Base-by-base conservation (phyloP, 2,888 invertebrate genomes). In the Amiota minor region DNA sequence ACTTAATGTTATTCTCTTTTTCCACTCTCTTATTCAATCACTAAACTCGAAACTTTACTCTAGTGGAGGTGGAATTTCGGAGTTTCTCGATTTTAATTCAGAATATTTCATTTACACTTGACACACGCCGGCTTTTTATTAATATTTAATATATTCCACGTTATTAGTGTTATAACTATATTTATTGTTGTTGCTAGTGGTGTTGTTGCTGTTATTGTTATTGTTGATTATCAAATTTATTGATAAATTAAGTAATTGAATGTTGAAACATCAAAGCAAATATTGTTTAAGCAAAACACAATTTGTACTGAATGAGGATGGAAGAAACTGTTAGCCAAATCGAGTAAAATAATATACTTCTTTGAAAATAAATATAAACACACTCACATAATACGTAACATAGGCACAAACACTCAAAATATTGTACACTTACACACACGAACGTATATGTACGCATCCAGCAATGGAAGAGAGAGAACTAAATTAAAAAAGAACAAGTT, bases 211-310 rank as follows among this genome's bases (percentile, higher is more conserved):
- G 23, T 23, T 2, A 23, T 55, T n/a, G 18, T 16, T 16, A 55
- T 55, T 55, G 56, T 56, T 56, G 16, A n/a, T 56, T 56, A 16
- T 56, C 10, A 10, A 55, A 59, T 20, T 59, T 56, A 20, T 56
- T 56, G 56, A 56, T 56, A 56, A 56, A 11, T 23, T 23, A 23
- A 23, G 23, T 23, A 23, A 23, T 23, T 23, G 23, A 2, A 23
- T 23, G 9, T 16, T n/a, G 12, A 14, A 50, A 50, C 50, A 50
- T 50, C 4, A 2, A 50, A n/a, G 47, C 50, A 67, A 49, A 67
- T 50, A 50, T 67, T 14, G 67, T 67, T 67, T 49, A 67, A 50
- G 50, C 50, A 67, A 67, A 67, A 67, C 67, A 9, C 67, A 68
- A 68, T 53, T 12, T 53, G 23, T 53, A 68, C 67, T 68, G 53